Conservation (phyloP, 2,113 vertebrate species). For the Cercopithecus mona region DNA sequence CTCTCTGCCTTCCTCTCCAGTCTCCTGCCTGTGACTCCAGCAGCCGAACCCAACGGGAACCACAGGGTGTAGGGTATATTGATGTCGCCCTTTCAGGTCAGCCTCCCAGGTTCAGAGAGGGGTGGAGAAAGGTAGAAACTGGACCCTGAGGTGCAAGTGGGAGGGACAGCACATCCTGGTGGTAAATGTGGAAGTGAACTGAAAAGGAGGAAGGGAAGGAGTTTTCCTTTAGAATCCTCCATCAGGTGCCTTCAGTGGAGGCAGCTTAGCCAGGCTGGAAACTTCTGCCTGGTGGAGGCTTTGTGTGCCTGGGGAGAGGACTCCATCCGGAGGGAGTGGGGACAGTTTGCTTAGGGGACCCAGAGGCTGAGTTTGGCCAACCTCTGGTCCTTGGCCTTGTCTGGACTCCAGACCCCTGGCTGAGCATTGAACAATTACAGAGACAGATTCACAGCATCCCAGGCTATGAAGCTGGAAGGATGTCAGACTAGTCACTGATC, state of each 20-base stretch:
- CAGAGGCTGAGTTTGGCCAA: neutral
- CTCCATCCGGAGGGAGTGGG: neutral
- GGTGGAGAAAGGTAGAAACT: neutral
- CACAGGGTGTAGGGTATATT: too few species aligned
- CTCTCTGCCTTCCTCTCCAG: neutral
- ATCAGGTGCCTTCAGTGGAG: neutral
- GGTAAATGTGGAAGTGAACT: neutral
- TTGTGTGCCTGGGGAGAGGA: neutral
- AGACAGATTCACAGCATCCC: neutral
- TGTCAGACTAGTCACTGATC: neutral
- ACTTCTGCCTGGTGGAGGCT: neutral
- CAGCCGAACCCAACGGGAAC: neutral
- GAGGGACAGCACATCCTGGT: neutral
- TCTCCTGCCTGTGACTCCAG: fast-evolving
- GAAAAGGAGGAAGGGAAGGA: neutral
- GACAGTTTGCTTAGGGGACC: neutral
- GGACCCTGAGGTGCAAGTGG: fast-evolving
- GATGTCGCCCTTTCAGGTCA: fast-evolving
- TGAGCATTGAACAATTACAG: neutral
- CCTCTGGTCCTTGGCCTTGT: neutral
- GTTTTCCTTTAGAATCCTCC: neutral
- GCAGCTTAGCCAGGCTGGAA: neutral
- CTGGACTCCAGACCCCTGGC: neutral
- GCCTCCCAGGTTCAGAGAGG: neutral
- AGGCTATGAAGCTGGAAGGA: too few species aligned